Conservation (phyloP, 2,113 vertebrate genomes). For the Alces alces region DNA sequence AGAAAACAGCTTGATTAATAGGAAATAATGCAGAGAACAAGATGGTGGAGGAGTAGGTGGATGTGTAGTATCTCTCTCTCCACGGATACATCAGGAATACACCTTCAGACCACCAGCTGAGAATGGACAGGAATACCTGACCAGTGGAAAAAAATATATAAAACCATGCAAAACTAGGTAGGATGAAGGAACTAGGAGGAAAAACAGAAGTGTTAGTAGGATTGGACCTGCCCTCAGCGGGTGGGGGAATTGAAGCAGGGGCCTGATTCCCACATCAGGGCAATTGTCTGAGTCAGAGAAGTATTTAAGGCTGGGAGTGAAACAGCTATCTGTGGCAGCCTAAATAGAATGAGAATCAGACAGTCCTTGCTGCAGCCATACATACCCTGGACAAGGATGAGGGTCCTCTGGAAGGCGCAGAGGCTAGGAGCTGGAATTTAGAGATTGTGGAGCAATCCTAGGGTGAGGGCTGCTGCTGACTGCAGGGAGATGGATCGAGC, state of each 20-base stretch:
- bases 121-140: not conserved
- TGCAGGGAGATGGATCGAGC: not conserved
- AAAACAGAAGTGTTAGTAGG: not conserved
- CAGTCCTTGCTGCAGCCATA: not conserved
- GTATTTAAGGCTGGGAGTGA: not conserved
- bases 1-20: not conserved
- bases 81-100: not conserved
- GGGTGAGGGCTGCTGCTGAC: not conserved
- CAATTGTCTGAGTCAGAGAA: not conserved
- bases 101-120: not conserved
- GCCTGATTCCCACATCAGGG: not conserved
- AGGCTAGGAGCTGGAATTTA: not conserved
- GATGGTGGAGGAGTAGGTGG: not conserved
- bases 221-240: fast-evolving
- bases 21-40: not conserved
- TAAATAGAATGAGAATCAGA: not conserved
- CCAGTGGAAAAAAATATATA: not conserved
- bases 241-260: not conserved
- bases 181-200: not conserved
- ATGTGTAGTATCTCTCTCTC: not conserved
- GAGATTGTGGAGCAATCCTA: not conserved
- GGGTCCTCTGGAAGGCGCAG: not conserved
- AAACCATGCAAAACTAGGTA: not conserved
- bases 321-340: not conserved
- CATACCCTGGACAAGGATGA: not conserved